A percentile compares a stretch with the other conserved stretches of the same genome.
Conservation (phyloP, 2,888 invertebrate species). For the Amphiduros pacificus region DNA sequence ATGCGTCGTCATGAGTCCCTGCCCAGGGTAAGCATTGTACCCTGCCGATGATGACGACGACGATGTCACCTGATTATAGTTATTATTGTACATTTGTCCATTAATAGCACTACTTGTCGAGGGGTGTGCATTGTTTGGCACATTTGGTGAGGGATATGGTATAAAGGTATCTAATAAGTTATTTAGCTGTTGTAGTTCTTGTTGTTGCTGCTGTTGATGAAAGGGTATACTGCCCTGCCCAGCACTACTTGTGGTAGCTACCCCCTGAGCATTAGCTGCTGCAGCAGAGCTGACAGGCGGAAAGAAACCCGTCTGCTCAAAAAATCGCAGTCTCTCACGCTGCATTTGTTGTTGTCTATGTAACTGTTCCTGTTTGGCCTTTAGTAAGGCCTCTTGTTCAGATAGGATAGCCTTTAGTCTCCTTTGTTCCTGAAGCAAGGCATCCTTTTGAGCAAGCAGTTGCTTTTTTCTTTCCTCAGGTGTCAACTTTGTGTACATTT, state of each 20-base stretch:
- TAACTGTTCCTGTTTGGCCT: constrained; percentile 1
- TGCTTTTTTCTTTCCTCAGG: neutral
- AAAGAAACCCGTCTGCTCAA: neutral
- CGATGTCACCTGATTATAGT: too few species aligned
- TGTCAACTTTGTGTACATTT: neutral
- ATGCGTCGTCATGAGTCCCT: neutral
- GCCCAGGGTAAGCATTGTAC: neutral
- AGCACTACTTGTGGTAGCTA: neutral
- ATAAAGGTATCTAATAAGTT: too few species aligned
- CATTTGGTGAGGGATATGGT: too few species aligned
- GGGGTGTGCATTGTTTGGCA: neutral
- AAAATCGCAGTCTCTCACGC: neutral
- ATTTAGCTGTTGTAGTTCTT: neutral
- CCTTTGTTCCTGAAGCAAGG: neutral
- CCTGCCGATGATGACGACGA: neutral
- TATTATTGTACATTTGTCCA: neutral
- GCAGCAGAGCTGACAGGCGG: neutral
- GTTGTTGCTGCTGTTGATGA: neutral
- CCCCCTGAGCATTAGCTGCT: neutral
- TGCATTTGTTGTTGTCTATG: neutral
- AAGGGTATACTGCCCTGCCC: neutral
- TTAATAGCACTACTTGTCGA: neutral
- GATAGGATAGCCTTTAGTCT: neutral
- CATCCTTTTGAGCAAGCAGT: neutral
- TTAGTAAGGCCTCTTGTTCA: neutral